phyloP scores from a whole-genome alignment of 2,113 vertebrate genomes.

The Brachypteracias leptosomus region DNA sequence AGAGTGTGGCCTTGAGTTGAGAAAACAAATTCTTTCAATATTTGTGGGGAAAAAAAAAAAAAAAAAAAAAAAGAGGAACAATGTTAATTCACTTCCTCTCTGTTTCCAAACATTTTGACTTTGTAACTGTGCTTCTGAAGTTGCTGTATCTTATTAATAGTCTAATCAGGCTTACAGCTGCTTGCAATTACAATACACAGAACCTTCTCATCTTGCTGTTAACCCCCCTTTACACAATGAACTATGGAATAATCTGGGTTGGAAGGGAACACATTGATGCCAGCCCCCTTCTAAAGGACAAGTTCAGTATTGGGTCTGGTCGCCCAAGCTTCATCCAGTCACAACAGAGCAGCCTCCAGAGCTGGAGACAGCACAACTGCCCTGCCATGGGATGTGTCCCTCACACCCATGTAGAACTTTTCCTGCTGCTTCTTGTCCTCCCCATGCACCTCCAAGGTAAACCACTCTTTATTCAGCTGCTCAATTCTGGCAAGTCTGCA shows the following conservation, averaged over 20 bases:
- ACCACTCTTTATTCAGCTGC: not conserved
- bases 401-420: not conserved
- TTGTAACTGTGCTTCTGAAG: not conserved
- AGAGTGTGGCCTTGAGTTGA: not conserved
- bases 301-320: not conserved
- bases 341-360: not conserved
- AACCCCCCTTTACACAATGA: not conserved
- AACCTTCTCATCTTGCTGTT: not conserved
- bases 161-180: not conserved
- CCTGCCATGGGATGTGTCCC: rapidly evolving
- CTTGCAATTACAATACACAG: not conserved
- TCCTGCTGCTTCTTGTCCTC: not conserved
- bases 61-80: not conserved
- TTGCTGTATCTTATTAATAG: not conserved
- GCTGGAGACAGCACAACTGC: rapidly evolving
- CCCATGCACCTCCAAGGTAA: not conserved
- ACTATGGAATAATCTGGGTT: not conserved
- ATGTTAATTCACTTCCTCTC: not conserved
- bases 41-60: too few species aligned
- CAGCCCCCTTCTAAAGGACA: not conserved
- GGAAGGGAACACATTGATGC: rapidly evolving
- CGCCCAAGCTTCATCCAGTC: not conserved
- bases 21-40: not conserved
- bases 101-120: not conserved
- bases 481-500: not conserved